phyloP scores from a whole-genome alignment of 2,888 invertebrate genomes.

The Tetramorium bicarinatum region DNA sequence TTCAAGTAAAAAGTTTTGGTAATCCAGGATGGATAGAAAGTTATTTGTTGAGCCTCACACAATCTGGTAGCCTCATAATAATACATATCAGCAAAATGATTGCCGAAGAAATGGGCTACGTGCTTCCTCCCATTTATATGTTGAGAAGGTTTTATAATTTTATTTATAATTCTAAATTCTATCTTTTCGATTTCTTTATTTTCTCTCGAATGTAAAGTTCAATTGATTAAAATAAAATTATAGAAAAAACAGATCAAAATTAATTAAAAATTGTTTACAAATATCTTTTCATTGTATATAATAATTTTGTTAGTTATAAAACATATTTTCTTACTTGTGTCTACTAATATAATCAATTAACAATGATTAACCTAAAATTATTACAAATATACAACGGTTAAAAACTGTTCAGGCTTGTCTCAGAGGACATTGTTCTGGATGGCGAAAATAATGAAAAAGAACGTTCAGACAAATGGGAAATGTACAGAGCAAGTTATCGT shows the following conservation, averaged over 20 bases:
- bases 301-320: not conserved
- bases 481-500: constrained; percentile 86
- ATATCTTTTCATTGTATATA: not conserved
- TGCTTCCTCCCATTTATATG: constrained; percentile 78
- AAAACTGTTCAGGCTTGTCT: constrained; percentile 42
- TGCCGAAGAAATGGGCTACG: constrained; percentile 78
- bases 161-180: not conserved
- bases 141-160: constrained; percentile 73
- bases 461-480: constrained; percentile 85
- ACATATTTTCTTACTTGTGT: not conserved
- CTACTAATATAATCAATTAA: not conserved
- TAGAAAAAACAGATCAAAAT: not conserved
- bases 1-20: constrained; percentile 89
- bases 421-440: not conserved
- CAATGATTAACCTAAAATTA: constrained; percentile 9
- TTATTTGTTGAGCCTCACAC: constrained; percentile 88
- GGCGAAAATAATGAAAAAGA: not conserved
- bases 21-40: constrained; percentile 91
- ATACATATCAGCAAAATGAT: constrained; percentile 84
- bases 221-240: not conserved
- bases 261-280: not conserved
- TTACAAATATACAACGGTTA: not conserved
- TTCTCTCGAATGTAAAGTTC: not conserved
- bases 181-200: not conserved
- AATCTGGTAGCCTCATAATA: constrained; percentile 87